Conservation (phyloP, 2,888 invertebrate species). For the Diarsia dahlii region DNA sequence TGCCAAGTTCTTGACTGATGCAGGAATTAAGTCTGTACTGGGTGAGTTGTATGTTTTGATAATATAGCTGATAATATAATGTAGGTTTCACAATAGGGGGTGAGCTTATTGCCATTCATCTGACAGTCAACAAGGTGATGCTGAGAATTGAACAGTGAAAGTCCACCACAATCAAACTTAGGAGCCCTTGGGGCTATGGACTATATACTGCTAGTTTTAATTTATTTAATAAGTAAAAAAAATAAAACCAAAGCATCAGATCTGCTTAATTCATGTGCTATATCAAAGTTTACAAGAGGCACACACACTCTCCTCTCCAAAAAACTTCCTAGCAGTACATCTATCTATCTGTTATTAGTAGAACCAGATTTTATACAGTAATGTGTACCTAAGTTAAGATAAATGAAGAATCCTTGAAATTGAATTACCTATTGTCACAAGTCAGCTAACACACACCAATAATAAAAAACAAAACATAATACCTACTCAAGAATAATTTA, state of each 20-base stretch:
- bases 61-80: neutral
- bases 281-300: neutral
- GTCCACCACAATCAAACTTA: neutral
- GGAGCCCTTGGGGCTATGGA: neutral
- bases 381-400: neutral
- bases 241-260: neutral
- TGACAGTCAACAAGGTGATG: neutral
- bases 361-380: neutral
- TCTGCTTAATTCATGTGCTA: neutral
- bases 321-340: too few relatives aligned
- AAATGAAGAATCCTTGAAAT: conserved; percentile 1
- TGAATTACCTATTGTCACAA: neutral
- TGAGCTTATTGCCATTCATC: neutral
- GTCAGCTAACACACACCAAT: neutral
- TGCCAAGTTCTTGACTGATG: conserved; percentile 91
- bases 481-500: neutral
- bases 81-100: neutral
- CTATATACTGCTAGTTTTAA: neutral
- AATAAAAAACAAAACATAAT: neutral
- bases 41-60: conserved; percentile 85
- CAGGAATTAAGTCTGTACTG: conserved; percentile 92
- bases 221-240: neutral
- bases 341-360: neutral
- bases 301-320: too few relatives aligned
- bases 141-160: neutral